Conservation (phyloP, 2,797 vertebrate genomes). For the Jordanella pulchra region DNA sequence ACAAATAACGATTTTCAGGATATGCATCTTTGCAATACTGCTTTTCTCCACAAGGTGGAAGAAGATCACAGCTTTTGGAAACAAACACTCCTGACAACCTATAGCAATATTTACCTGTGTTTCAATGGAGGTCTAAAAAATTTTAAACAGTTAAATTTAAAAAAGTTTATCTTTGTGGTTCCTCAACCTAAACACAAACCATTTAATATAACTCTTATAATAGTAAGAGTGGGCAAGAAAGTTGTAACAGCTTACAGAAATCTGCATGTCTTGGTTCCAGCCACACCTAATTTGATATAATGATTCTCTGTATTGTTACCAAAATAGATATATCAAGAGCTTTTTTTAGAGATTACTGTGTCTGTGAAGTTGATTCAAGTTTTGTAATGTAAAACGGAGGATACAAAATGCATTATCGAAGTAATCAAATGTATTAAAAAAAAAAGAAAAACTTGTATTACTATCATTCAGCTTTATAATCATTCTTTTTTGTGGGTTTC, state of each 20-base stretch:
- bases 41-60: slow-evolving; percentile 53
- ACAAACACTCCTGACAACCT: neutral
- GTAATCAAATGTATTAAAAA: too few relatives aligned
- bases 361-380: neutral
- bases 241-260: neutral
- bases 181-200: neutral
- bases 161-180: neutral
- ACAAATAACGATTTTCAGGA: neutral
- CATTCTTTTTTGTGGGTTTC: neutral
- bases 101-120: neutral
- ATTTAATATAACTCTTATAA: neutral
- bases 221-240: neutral
- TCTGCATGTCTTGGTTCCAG: slow-evolving; percentile 28
- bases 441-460: too few relatives aligned
- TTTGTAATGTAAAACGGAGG: neutral
- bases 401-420: neutral
- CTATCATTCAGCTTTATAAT: too few relatives aligned
- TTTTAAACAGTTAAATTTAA: neutral
- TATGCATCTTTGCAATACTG: slow-evolving; percentile 6
- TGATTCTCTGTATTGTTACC: neutral
- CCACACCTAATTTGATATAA: slow-evolving; percentile 20
- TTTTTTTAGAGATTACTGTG: neutral
- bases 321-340: neutral
- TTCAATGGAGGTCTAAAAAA: neutral
- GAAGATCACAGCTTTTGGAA: slow-evolving; percentile 11